Conservation (phyloP, 2,888 invertebrate genomes). For the Mimachlamys varia region DNA sequence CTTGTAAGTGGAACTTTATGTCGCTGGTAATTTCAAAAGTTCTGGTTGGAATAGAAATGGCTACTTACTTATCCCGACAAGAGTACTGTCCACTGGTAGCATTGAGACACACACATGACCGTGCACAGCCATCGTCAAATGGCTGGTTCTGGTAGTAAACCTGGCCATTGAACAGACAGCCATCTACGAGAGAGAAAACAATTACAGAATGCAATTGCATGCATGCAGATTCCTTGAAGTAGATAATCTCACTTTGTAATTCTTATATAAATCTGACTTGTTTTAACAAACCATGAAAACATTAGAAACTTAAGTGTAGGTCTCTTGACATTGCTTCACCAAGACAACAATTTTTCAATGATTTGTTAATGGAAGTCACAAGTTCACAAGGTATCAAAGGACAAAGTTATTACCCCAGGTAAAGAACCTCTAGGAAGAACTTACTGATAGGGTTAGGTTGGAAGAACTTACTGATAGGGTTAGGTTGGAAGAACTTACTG, state of each 20-base stretch:
- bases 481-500: slow-evolving; percentile 57
- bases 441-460: slow-evolving; percentile 52
- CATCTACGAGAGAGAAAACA: slow-evolving; percentile 55
- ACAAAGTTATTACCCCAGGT: no score
- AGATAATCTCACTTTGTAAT: no score
- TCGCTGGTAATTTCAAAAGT: no score
- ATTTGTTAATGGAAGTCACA: not conserved
- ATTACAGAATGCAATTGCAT: no score
- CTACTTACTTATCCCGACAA: slow-evolving; percentile 69
- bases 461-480: slow-evolving; percentile 60
- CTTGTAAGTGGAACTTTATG: no score
- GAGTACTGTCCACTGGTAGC: slow-evolving; percentile 65
- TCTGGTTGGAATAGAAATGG: not conserved
- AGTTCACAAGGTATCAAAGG: no score
- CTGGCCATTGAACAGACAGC: slow-evolving; percentile 69
- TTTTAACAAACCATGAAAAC: not conserved
- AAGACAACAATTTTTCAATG: not conserved
- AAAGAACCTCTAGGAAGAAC: no score
- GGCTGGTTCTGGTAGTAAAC: slow-evolving; percentile 69
- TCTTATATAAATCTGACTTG: no score
- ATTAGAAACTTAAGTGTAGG: not conserved
- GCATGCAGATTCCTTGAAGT: no score
- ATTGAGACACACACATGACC: slow-evolving; percentile 68
- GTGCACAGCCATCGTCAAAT: slow-evolving; percentile 71
- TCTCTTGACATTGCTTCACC: no score